phyloP scores from a whole-genome alignment of 1,140 invertebrate species.

The Bombus superbus region DNA sequence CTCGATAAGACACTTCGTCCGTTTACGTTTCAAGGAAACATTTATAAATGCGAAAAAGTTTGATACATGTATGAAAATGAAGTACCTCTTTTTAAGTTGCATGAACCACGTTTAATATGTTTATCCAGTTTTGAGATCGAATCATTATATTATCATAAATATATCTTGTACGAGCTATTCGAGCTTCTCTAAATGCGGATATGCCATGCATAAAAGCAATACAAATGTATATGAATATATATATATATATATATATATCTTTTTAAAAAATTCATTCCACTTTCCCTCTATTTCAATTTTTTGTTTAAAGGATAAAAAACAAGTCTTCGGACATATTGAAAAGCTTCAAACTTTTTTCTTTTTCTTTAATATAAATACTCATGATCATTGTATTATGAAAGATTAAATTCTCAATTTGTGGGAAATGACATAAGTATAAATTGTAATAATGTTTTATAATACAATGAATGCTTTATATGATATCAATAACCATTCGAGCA shows the following conservation, averaged over 20 bases:
- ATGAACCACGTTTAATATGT: slow-evolving; percentile 24
- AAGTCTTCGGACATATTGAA: slow-evolving; percentile 37
- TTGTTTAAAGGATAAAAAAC: slow-evolving; percentile 15
- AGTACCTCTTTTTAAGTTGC: not conserved
- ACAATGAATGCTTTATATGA: not conserved
- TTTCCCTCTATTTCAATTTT: not conserved
- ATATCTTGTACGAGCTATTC: slow-evolving; percentile 45
- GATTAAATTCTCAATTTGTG: slow-evolving; percentile 3
- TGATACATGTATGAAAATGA: slow-evolving; percentile 17
- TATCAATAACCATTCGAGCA: slow-evolving; percentile 3
- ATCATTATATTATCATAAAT: slow-evolving; percentile 43
- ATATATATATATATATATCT: slow-evolving; percentile 24
- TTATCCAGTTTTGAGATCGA: slow-evolving; percentile 42
- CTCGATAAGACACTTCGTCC: slow-evolving; percentile 63
- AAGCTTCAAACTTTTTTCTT: slow-evolving; percentile 8
- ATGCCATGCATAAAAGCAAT: slow-evolving; percentile 41
- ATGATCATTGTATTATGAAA: not conserved
- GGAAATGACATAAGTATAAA: not conserved
- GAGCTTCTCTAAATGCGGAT: slow-evolving; percentile 43
- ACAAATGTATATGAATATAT: slow-evolving; percentile 45
- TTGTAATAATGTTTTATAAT: slow-evolving; percentile 23
- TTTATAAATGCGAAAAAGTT: slow-evolving; percentile 62
- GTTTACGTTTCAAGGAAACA: slow-evolving; percentile 73
- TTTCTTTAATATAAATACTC: not conserved
- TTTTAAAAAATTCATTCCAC: slow-evolving; percentile 21